These are phyloP conservation scores for Osmerus eperlanus DNA, from an alignment of 2,113 vertebrate species.

Conservation along the genomic window DNA sequence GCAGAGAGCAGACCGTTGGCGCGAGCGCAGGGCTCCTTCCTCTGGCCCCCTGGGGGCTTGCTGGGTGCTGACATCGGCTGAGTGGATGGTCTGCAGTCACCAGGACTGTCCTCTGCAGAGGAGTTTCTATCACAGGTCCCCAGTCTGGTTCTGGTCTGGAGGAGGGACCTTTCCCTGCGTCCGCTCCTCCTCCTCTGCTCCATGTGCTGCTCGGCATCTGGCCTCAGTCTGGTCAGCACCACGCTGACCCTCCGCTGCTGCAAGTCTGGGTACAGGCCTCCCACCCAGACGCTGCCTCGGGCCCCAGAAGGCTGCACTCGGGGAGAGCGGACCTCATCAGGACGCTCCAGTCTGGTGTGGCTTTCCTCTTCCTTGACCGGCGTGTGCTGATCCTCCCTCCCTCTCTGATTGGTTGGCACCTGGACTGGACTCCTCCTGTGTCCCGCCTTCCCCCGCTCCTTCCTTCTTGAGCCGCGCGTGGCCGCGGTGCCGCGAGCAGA, in stretches of 20 bases:
- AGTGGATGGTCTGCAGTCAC: not conserved
- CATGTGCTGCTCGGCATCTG: slow-evolving; percentile 9
- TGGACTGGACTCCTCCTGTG: no score
- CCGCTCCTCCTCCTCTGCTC: slow-evolving; percentile 17
- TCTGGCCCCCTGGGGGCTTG: slow-evolving; percentile 75
- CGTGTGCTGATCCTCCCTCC: no score
- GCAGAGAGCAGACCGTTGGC: slow-evolving; percentile 67
- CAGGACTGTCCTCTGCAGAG: slow-evolving; percentile 32
- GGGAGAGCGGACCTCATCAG: no score
- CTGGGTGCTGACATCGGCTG: slow-evolving; percentile 32
- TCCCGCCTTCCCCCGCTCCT: no score
- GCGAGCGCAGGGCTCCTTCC: slow-evolving; percentile 59
- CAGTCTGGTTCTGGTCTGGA: slow-evolving; percentile 30
- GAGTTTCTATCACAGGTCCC: not conserved
- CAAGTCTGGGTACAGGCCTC: slow-evolving; percentile 1
- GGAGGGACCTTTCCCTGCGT: slow-evolving; percentile 29
- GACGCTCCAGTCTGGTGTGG: no score
- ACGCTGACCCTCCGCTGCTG: not conserved
- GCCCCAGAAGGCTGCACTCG: no score
- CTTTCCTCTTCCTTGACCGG: no score
- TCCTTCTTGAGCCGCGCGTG: no score
- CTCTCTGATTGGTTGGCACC: no score
- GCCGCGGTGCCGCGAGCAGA: no score
- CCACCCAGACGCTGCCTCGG: no score
- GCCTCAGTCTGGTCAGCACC: not conserved